Evolutionary conservation across 2,113 vertebrate genomes (phyloP).

Genomic region (Cinclus mexicanus): DNA sequence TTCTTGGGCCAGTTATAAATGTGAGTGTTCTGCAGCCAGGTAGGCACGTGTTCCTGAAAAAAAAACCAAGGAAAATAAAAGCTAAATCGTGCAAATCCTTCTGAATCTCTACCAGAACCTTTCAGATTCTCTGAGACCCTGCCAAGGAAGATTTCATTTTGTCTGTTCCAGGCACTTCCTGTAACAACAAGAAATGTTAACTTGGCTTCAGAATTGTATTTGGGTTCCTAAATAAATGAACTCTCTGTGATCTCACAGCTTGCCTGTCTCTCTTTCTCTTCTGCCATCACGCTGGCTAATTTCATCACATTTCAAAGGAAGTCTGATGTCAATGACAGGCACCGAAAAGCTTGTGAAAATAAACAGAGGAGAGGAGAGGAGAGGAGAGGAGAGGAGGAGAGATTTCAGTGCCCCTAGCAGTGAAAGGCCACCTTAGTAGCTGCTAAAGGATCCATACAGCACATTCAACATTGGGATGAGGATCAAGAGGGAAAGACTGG

Average conservation of each 20-base stretch:
- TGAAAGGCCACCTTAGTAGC: background rate
- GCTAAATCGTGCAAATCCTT: background rate
- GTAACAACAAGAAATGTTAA: slow-evolving; percentile 38
- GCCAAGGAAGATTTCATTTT: slow-evolving; percentile 46
- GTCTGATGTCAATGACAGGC: slow-evolving; percentile 1
- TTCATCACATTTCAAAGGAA: background rate
- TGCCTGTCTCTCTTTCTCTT: slow-evolving; percentile 47
- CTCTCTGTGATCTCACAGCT: slow-evolving; percentile 61
- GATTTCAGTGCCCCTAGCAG: background rate
- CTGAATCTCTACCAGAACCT: slow-evolving; percentile 28
- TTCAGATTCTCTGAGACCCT: background rate
- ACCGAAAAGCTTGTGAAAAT: background rate
- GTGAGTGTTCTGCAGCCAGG: slow-evolving; percentile 92
- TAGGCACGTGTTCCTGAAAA: slow-evolving; percentile 86
- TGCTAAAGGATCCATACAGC: background rate
- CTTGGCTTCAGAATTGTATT: slow-evolving; percentile 57
- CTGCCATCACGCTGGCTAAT: slow-evolving; percentile 32
- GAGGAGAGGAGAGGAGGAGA: background rate
- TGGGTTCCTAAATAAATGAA: slow-evolving; percentile 58
- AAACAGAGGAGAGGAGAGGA: background rate
- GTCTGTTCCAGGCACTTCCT: slow-evolving; percentile 36
- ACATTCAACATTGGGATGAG: background rate
- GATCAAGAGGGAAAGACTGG: background rate
- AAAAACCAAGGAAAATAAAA: background rate
- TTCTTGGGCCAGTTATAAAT: slow-evolving; percentile 90